phyloP scores from a whole-genome alignment of 2,113 vertebrate genomes.

The Petrocephalus microphthalmus region DNA sequence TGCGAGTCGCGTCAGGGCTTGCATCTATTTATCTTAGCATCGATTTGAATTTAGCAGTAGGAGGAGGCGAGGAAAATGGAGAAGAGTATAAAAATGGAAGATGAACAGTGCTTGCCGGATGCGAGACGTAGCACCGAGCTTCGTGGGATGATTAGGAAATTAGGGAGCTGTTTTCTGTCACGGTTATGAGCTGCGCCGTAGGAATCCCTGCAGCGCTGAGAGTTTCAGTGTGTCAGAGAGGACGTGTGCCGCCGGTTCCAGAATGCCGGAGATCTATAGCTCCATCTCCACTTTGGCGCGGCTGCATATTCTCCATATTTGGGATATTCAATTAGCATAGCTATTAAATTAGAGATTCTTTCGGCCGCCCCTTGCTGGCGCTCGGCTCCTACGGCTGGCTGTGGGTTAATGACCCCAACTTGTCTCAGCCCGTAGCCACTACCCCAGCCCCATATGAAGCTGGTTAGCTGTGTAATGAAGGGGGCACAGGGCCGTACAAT shows the following conservation, averaged over 20 bases:
- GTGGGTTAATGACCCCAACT: neutral
- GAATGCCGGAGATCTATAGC: neutral
- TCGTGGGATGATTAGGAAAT: neutral
- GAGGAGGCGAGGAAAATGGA: neutral
- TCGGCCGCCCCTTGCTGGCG: neutral
- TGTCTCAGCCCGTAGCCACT: neutral
- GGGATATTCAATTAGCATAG: neutral
- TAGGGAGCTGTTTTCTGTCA: neutral
- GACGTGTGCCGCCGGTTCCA: neutral
- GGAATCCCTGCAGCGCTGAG: neutral
- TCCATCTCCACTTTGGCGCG: neutral
- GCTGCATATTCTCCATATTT: neutral
- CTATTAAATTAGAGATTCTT: neutral
- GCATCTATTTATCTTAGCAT: neutral
- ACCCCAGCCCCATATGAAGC: conserved; percentile 4
- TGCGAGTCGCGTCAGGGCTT: neutral
- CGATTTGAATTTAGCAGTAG: neutral
- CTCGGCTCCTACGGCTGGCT: neutral
- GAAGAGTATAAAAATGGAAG: neutral
- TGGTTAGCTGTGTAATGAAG: conserved; percentile 12
- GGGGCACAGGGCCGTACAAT: neutral
- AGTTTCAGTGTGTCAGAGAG: neutral
- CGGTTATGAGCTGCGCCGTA: neutral
- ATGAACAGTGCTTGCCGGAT: neutral
- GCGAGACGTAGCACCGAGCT: neutral